Conservation (phyloP, 2,797 vertebrate genomes). For the Sitta carolinensis region DNA sequence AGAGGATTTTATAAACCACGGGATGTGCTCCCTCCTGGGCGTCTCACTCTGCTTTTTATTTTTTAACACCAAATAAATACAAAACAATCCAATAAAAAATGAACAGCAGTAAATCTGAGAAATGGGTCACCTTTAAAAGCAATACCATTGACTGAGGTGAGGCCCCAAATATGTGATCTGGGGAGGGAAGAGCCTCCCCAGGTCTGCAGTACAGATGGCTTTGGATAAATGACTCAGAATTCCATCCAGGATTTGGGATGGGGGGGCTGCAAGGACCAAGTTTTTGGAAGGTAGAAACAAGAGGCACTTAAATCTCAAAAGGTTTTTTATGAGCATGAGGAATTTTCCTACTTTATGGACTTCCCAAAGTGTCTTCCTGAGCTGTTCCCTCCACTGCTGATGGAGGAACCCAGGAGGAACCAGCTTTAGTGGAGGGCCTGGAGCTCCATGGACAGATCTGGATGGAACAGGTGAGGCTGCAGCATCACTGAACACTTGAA, state of each 20-base stretch:
- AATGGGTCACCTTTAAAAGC: neutral
- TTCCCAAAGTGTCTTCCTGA: neutral
- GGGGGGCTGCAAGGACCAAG: neutral
- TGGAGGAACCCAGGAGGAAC: neutral
- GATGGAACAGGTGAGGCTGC: neutral
- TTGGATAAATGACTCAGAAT: neutral
- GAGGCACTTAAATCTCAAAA: constrained; percentile 24
- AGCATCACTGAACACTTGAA: neutral
- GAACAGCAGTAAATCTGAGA: neutral
- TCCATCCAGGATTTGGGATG: neutral
- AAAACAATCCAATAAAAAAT: neutral
- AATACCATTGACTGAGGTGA: neutral
- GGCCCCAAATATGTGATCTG: neutral
- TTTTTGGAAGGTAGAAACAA: neutral
- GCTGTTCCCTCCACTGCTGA: neutral
- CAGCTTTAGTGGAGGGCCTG: neutral
- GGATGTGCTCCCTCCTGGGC: neutral
- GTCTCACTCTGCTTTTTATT: neutral
- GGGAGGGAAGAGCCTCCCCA: neutral
- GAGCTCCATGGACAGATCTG: neutral
- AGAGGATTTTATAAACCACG: neutral
- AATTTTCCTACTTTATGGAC: neutral
- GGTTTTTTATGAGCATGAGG: neutral
- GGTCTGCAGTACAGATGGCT: neutral
- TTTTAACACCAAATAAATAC: constrained; percentile 49